Percentiles rank a stretch among this genome's conserved stretches.
These are phyloP conservation scores for Temnopleurus reevesii DNA, from an alignment of 53 echinoderm and acorn worm species.

Conservation along the genomic window DNA sequence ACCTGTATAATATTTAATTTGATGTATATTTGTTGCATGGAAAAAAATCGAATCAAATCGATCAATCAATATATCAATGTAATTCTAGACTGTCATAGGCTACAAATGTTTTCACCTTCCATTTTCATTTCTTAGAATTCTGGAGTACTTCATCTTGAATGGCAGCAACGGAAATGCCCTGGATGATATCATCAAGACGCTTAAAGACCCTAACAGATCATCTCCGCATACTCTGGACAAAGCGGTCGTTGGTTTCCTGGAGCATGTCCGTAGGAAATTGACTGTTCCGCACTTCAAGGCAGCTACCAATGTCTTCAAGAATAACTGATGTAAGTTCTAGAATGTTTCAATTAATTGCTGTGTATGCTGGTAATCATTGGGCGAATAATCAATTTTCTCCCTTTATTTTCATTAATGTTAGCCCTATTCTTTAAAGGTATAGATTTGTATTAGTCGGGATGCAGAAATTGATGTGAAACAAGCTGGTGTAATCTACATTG, in stretches of 20 bases:
- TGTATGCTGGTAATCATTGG: neutral
- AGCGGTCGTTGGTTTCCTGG: constrained; percentile 61
- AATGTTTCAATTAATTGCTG: neutral
- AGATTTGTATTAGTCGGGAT: too few species aligned
- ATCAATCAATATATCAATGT: too few species aligned
- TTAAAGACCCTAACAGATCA: constrained; percentile 46
- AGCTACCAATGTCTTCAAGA: constrained; percentile 57
- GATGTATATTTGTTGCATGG: too few species aligned
- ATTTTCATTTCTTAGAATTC: constrained; percentile 42
- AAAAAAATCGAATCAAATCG: too few species aligned
- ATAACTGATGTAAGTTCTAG: constrained; percentile 65
- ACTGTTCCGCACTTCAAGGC: constrained; percentile 52
- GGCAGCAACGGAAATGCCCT: constrained; percentile 60
- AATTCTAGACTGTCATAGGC: too few species aligned
- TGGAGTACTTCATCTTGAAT: constrained; percentile 71
- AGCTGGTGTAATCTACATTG: too few species aligned
- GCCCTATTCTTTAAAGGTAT: too few species aligned
- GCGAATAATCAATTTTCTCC: too few species aligned
- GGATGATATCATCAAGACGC: constrained; percentile 48
- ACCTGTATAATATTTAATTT: too few species aligned
- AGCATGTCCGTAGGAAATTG: constrained; percentile 56
- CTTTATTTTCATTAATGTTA: too few species aligned
- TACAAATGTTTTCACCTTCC: neutral
- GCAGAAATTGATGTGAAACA: too few species aligned
- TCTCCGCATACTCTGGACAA: constrained; percentile 62